phyloP scores from a whole-genome alignment of 2,888 invertebrate genomes.

The Folsomia candida region DNA sequence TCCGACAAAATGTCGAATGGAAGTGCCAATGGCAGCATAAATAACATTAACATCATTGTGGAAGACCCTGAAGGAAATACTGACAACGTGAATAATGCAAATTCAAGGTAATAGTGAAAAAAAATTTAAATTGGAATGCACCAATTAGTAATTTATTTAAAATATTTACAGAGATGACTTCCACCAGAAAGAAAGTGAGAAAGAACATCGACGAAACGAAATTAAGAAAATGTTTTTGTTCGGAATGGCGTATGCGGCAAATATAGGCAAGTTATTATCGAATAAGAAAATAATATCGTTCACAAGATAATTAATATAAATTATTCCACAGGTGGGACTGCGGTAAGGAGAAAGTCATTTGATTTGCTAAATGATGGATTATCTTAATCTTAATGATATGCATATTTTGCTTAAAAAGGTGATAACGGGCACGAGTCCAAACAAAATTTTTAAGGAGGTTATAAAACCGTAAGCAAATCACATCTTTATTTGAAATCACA shows the following conservation, averaged over 20 bases:
- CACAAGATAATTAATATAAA: no score
- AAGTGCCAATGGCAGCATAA: not conserved
- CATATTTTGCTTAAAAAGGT: no score
- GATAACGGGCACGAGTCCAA: slow-evolving; percentile 46
- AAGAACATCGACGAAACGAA: slow-evolving; percentile 26
- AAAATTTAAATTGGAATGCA: not conserved
- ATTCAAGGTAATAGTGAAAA: not conserved
- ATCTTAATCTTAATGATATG: no score
- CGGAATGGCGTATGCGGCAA: slow-evolving; percentile 45
- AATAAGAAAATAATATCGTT: no score
- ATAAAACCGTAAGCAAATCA: slow-evolving; percentile 27
- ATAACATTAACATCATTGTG: not conserved
- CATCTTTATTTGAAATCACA: not conserved
- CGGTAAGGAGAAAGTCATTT: slow-evolving; percentile 33
- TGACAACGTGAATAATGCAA: no score
- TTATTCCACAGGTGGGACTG: slow-evolving; percentile 47
- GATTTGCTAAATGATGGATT: no score
- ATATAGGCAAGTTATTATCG: no score
- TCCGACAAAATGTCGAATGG: not conserved
- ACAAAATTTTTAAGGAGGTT: slow-evolving; percentile 38
- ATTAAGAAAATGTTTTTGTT: slow-evolving; percentile 47
- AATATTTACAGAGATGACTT: not conserved
- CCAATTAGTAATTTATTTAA: not conserved
- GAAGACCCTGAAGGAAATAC: not conserved
- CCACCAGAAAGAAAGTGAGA: not conserved